Base-by-base conservation (phyloP, 2,888 invertebrate species). In the Geophilus truncorum region DNA sequence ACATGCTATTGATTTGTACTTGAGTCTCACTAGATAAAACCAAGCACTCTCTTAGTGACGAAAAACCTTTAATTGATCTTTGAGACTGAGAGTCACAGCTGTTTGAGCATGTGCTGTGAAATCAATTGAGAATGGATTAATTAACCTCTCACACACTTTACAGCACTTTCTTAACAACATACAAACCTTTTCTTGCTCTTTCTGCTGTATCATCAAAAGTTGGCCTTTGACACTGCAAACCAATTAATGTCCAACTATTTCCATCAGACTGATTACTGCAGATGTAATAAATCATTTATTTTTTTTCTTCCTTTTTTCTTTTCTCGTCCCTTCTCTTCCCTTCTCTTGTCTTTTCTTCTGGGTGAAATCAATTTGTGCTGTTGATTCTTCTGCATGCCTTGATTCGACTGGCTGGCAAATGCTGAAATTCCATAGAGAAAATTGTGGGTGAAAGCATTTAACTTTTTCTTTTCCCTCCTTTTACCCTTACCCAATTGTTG, bases 351-450 rank as follows among this genome's bases (percentile, higher is more conserved):
- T 40, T 51, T 70, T 25, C n/a, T 70, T 25, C 70, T 70, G 23
- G 70, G 28, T 23, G 70, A 70, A 70, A 70, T 70, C 70, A 70
- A 70, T 70, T 70, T 70, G 70, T 70, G 70, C 51, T 70, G 70
- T 70, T 70, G 70, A 28, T 70, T 70, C 70, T 70, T 70, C 70
- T 70, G 70, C 70, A 70, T 70, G 70, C 70, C 70, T 70, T 51
- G 51, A 51, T n/a, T 70, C 70, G n/a, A 70, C 70, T 70, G n/a
- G 25, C 28, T 15, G 70, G 57, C n/a, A 62, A n/a, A n/a, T n/a
- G 40, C 40, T 4, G 12, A 70, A 70, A 70, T 70, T 70, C 70
- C 70, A 28, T 70, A 9, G 70, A 70, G 70, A 70, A 70, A 70
- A 70, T 70, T 70, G 70, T 70, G 28, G 70, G 70, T 70, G 25